phyloP scores from a whole-genome alignment of 2,888 invertebrate genomes.

The Campaea margaritaria region DNA sequence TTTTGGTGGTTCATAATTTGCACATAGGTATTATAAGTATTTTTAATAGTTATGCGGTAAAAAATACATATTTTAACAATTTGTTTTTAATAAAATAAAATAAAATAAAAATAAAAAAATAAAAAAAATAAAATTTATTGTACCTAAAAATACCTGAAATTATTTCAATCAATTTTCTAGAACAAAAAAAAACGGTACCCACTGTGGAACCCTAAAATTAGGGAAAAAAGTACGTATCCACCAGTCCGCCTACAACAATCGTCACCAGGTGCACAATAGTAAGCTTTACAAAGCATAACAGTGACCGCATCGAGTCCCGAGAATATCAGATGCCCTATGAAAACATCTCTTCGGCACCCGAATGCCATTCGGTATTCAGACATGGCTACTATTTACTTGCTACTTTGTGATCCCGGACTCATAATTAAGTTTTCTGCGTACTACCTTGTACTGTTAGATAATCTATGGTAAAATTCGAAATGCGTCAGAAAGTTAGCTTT shows the following conservation, averaged over 20 bases:
- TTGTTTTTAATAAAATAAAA: no score
- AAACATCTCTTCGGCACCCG: constrained; percentile 52
- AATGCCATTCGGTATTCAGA: constrained; percentile 43
- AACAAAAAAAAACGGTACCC: neutral
- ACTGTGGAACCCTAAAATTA: constrained; percentile 35
- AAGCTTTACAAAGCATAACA: constrained; percentile 74
- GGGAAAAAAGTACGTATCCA: constrained; percentile 59
- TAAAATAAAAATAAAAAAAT: no score
- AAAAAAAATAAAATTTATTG: no score
- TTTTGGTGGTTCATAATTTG: no score
- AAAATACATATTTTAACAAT: no score
- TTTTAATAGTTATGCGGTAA: no score
- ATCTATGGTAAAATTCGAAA: neutral
- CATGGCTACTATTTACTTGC: constrained; percentile 24
- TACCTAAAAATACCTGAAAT: no score
- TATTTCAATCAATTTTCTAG: neutral
- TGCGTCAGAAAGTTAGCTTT: neutral
- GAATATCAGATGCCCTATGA: constrained; percentile 59
- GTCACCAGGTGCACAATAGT: constrained; percentile 70
- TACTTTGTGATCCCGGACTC: neutral
- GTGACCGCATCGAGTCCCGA: constrained; percentile 57
- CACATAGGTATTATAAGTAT: no score
- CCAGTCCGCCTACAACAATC: constrained; percentile 67
- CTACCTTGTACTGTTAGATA: no score
- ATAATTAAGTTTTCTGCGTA: neutral